Base-by-base conservation (phyloP, 1,140 invertebrate species). In the Pteromalus puparum region DNA sequence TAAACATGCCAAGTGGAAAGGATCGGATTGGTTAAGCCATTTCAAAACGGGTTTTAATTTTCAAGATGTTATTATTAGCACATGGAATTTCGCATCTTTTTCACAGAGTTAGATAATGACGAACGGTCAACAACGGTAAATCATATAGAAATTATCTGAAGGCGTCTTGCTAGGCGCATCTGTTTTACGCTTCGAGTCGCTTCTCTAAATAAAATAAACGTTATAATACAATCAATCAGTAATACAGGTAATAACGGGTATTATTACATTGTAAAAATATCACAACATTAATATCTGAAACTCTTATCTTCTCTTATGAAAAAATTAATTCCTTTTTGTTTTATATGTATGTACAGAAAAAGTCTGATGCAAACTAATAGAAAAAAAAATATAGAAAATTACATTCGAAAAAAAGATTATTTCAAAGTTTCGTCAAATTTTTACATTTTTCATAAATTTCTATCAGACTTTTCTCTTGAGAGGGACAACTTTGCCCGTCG, bases 61-160 rank as follows among this genome's bases (percentile, higher is more conserved):
- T 91, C 83, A 89, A 89, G 88, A 88, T 92, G 87, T 92, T 90
- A 90, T 92, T 92, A 92, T 92, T 91, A 91, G 90, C 91, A 92
- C 91, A 92, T 92, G 91, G 90, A 92, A 92, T 90, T 92, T 92
- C 85, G 88, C 88, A 90, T 91, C 87, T 90, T 83, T 86, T 87
- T 88, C 87, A 89, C 88, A 90, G 89, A 89, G 75, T 89, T 89
- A 89, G 83, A 88, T 89, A 87, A 61, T 88, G 84, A 91, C 86
- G 76, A 89, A 90, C 84, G 84, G 85, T 89, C 85, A 88, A 91
- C 87, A 89, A 88, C 87, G 85, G 87, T 87, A 89, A 90, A 89
- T 90, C 48, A 89, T 82, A 87, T 75, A 85, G 46, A 86, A 86
- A 84, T 84, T 18, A 86, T 82, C 81, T 80, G 65, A 76, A 82